Base-by-base conservation (phyloP, 2,888 invertebrate genomes). In the Heliconius charithonia region DNA sequence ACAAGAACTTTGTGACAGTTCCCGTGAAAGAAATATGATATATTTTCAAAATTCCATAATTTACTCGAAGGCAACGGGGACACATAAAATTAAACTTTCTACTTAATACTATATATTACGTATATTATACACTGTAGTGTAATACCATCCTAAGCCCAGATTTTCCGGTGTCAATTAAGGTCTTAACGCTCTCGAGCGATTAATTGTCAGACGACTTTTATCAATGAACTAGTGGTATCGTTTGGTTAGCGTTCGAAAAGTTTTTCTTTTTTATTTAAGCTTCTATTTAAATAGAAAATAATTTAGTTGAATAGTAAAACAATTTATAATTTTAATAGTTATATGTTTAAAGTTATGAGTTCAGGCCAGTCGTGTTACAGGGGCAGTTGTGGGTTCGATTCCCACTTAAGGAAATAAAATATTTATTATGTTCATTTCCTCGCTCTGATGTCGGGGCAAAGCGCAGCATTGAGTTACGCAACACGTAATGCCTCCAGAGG, bases 121-220 rank as follows among this genome's bases (percentile, higher is more conserved):
- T 59, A 59, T 71, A 69, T 41, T 69, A 69, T 67, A 63, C 41
- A 66, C 29, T 37, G 19, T 67, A 77, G 45, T 75, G 71, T 78
- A 27, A 67, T 72, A 32, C n/a, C 45, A 37, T 72, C 77, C 78
- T 63, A 56, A 77, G 45, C 65, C 70, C 45, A 71, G 51, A 77
- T 80, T 78, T 82, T 80, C 79, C 73, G 78, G 80, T 81, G 81
- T 81, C 82, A 83, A 82, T 82, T 83, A 82, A 79, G 80, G 65
- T 76, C 65, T 82, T 79, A 77, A 78, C 77, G 81, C 78, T 82
- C 80, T 79, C 77, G 29, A 79, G 79, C 79, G 78, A 83, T 83
- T 83, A 83, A 83, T 82, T 82, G 77, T 75, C 80, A 76, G 80
- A 67, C 82, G 81, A 82, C 80, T 83, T 81, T 82, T 83, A 79